These are phyloP conservation scores for Petrolisthes cinctipes DNA, from an alignment of 2,888 invertebrate genomes.

Conservation along the genomic window DNA sequence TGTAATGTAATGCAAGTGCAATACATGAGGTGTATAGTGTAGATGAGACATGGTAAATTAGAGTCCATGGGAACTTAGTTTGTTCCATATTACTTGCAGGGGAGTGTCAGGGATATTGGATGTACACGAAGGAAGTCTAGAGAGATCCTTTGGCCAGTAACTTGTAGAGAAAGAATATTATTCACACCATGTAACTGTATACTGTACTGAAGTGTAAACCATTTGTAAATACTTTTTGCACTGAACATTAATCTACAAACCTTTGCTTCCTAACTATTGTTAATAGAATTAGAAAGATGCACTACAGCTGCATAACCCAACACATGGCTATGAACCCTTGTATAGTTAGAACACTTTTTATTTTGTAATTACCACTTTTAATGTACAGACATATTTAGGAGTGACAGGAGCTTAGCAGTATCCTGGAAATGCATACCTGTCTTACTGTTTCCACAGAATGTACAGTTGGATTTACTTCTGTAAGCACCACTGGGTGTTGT, in stretches of 20 bases:
- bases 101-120: conserved; percentile 32
- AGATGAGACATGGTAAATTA: conserved; percentile 7
- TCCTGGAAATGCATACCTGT: background rate
- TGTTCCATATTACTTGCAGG: conserved; percentile 20
- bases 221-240: conserved; percentile 37
- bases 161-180: background rate
- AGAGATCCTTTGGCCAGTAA: conserved; percentile 17
- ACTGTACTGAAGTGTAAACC: conserved; percentile 29
- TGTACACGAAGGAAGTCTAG: conserved; percentile 5
- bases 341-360: conserved; percentile 30
- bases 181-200: conserved; percentile 32
- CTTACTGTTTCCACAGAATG: background rate
- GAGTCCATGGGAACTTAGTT: conserved; percentile 5
- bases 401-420: background rate
- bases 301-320: conserved; percentile 31
- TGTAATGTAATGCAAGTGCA: conserved; percentile 29
- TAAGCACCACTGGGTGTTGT: no score
- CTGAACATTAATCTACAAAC: conserved; percentile 17
- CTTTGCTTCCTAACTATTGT: conserved; percentile 28
- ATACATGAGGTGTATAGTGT: conserved; percentile 16
- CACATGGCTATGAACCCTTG: conserved; percentile 25
- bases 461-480: no score
- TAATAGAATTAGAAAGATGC: conserved; percentile 34
- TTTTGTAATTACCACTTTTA: conserved; percentile 4
- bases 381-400: conserved; percentile 16